Percentiles rank a stretch among this genome's conserved stretches.
These are phyloP conservation scores for Paguma larvata DNA, from an alignment of 2,797 vertebrate genomes.

Conservation along the genomic window DNA sequence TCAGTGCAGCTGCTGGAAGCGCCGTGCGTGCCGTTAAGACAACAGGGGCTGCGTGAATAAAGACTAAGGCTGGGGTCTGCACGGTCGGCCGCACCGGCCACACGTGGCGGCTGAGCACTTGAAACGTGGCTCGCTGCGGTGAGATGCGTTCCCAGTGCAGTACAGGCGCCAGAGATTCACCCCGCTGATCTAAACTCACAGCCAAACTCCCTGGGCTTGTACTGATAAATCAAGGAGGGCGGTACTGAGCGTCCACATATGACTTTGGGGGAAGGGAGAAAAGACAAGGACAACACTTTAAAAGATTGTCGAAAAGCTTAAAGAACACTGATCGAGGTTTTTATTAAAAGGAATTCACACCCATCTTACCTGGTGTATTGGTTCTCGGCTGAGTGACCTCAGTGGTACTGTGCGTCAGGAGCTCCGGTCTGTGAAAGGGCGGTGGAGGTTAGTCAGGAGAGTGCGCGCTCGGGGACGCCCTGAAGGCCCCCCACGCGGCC, in stretches of 20 bases:
- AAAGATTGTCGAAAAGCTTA: not conserved
- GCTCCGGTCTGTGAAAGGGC: constrained; percentile 87
- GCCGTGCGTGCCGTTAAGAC: not conserved
- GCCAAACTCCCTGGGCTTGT: not conserved
- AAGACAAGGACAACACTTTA: not conserved
- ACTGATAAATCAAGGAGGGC: not conserved
- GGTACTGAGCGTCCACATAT: not conserved
- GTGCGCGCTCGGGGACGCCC: not conserved
- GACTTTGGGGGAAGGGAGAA: not conserved
- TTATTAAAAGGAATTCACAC: not conserved
- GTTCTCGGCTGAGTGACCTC: constrained; percentile 81
- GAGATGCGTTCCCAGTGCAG: not conserved
- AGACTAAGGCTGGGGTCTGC: not conserved
- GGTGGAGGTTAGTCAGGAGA: not conserved
- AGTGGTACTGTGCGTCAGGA: constrained; percentile 81
- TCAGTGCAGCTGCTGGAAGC: not conserved
- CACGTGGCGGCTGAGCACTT: fast-evolving
- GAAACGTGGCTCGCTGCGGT: not conserved
- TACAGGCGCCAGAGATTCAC: fast-evolving
- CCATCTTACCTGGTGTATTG: constrained; percentile 83
- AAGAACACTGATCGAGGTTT: not conserved
- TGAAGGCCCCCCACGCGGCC: not conserved
- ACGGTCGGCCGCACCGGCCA: not conserved
- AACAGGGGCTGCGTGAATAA: not conserved
- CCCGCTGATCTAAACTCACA: not conserved